Base-by-base conservation (phyloP, 2,113 vertebrate genomes). In the Malurus cyaneus region DNA sequence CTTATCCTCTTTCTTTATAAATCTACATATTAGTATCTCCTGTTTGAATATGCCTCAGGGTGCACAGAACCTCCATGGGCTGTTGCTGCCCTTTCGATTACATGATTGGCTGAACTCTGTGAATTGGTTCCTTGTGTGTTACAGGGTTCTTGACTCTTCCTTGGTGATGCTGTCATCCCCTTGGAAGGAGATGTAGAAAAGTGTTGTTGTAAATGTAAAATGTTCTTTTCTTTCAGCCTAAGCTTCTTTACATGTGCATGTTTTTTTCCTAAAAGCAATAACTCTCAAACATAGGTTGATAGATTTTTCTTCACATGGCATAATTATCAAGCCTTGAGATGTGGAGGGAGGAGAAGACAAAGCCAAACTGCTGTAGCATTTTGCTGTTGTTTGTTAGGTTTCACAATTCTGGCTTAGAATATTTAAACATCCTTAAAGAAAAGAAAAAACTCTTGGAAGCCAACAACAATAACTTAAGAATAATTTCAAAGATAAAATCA, bases 381-480 rank as follows among this genome's bases (percentile, higher is more conserved):
- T 80, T 36, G 29, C 28, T 74, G 15, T 21, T 10, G n/a, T 52
- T 12, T 65, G 31, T 70, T 81, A 25, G 1, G 4, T 42, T 83
- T 73, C 24, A 39, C n/a, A 65, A 0, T 88, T 80, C 46, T 80
- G 44, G 4, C 26, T 80, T 62, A 61, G n/a, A 61, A 46, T 50
- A 17, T 23, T 80, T 72, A 62, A 70, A 20, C 9, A 11, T 61
- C 21, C n/a, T 67, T 76, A 71, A 66, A 54, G 28, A 53, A 73
- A 54, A 54, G 18, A 14, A 65, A 26, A 53, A 71, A 25, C 15
- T 7, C 31, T 52, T 25, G 19, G 29, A 91, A 86, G 47, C 41
- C 4, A 46, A 3, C 6, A 62, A 6, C 4, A 54, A 26, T 28
- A n/a, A 0, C 1, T 9, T 12, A 26, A 54, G 5, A 34, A 4